Evolutionary conservation across 2,113 vertebrate species (phyloP).

Genomic region (Petroica traversi): DNA sequence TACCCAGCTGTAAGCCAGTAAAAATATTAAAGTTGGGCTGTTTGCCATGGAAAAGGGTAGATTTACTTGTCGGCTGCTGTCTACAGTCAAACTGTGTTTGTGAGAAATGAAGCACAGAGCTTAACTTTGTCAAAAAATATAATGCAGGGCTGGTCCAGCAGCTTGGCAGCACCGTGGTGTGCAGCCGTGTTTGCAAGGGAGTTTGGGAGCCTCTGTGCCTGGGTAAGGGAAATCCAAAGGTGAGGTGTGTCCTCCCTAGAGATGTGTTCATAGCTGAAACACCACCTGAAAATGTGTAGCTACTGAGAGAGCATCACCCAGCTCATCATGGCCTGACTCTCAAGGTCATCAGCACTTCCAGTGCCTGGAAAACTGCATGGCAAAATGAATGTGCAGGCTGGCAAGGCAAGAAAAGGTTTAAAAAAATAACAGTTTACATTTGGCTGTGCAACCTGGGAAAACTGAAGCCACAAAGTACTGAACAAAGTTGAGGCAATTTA

Average conservation of each 20-base stretch:
- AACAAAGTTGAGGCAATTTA: not conserved
- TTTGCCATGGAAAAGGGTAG: slow-evolving; percentile 56
- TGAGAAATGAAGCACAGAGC: slow-evolving; percentile 55
- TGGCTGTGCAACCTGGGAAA: not conserved
- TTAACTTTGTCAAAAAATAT: slow-evolving; percentile 49
- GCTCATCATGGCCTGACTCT: not conserved
- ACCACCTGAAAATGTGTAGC: not conserved
- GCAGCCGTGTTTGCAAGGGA: not conserved
- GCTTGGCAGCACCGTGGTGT: not conserved
- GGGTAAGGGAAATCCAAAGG: not conserved
- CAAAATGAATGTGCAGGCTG: not conserved
- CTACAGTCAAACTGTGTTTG: slow-evolving; percentile 47
- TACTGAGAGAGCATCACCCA: not conserved
- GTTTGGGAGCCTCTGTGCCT: not conserved
- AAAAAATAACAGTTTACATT: not conserved
- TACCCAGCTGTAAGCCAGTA: slow-evolving; percentile 63
- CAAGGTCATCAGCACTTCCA: not conserved
- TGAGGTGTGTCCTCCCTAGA: not conserved
- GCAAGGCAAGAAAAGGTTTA: not conserved
- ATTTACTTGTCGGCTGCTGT: slow-evolving; percentile 60
- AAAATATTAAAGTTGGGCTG: slow-evolving; percentile 69
- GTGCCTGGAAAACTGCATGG: not conserved
- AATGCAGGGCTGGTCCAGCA: not conserved
- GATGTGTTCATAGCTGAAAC: not conserved
- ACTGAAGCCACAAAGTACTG: not conserved